Base-by-base conservation (phyloP, 2,797 vertebrate species). In the Trematomus bernacchii region DNA sequence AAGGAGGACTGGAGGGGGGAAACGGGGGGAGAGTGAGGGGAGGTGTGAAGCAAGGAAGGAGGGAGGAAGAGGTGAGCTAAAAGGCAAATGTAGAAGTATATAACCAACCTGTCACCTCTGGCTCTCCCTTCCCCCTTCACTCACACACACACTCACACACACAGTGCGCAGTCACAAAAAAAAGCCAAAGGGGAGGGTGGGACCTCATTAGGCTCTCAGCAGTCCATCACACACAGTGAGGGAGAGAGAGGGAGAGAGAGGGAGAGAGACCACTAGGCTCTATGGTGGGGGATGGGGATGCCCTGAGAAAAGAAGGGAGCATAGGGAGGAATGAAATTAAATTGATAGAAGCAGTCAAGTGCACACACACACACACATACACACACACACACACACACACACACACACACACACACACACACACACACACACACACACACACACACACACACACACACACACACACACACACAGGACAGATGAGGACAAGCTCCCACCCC, bases 181-280 rank as follows among this genome's bases (percentile, higher is more conserved):
- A 82, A 83, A 92, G 85, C 85, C 82, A 79, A 89, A 90, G 85
- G 87, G 82, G 87, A 85, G 86, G 92, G 92, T 88, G 91, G 89
- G 86, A 86, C 90, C 92, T 95, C 93, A 95, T 95, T 95, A 95
- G 91, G 84, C 91, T 93, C 90, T 83, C 87, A 92, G 90, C 90
- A 91, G 91, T 91, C 87, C 88, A 90, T 93, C 93, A 94, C 91
- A 94, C 87, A 86, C 66, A 67, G 70, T 60, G n/a, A n/a, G n/a
- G n/a, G n/a, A n/a, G n/a, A n/a, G n/a, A 59, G 53, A 10, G 71
- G 46, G 71, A 57, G 71, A 69, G 85, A 44, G 71, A 78, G 80
- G 80, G 73, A 73, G 77, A 61, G 79, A 77, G 73, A 65, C 71
- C 60, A 62, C 54, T 33, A 73, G 77, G 76, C 43, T 72, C 46